Evolutionary conservation across 2,888 invertebrate species (phyloP).

Genomic region (Heliconius erato): DNA sequence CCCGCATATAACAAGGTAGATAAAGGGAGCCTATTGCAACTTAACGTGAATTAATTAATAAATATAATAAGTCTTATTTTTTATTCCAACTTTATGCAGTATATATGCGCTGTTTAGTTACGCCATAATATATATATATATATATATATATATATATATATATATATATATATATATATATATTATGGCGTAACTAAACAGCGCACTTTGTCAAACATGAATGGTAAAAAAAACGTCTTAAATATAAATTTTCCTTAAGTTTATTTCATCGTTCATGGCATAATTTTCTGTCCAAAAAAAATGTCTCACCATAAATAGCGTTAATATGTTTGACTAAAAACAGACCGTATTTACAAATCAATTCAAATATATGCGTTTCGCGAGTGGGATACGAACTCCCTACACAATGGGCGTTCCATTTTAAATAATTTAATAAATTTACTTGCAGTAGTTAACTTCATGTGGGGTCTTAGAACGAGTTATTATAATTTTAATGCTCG

Average conservation of each 20-base stretch:
- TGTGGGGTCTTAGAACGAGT: constrained; percentile 25
- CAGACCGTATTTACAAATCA: not conserved
- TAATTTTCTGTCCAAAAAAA: not conserved
- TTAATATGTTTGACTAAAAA: not conserved
- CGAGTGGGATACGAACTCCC: not conserved
- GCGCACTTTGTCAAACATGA: too few species aligned
- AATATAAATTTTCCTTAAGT: too few species aligned
- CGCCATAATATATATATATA: too few species aligned
- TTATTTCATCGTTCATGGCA: not conserved
- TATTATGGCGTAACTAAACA: too few species aligned
- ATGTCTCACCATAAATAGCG: not conserved
- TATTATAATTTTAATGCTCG: constrained; percentile 30
- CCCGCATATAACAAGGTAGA: not conserved
- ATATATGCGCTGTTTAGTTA: too few species aligned
- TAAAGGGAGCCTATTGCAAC: not conserved
- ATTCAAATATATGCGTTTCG: not conserved
- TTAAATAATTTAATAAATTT: constrained; percentile 15
- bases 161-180: too few species aligned
- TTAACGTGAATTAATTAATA: too few species aligned
- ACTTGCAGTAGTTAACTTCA: constrained; percentile 19
- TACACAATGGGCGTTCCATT: not conserved
- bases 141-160: too few species aligned
- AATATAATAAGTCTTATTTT: too few species aligned
- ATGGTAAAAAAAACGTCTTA: too few species aligned
- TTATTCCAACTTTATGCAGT: too few species aligned